Percentiles rank a stretch among this genome's conserved stretches.
Conservation (phyloP, 2,113 vertebrate genomes). For the Xenopus tropicalis region DNA sequence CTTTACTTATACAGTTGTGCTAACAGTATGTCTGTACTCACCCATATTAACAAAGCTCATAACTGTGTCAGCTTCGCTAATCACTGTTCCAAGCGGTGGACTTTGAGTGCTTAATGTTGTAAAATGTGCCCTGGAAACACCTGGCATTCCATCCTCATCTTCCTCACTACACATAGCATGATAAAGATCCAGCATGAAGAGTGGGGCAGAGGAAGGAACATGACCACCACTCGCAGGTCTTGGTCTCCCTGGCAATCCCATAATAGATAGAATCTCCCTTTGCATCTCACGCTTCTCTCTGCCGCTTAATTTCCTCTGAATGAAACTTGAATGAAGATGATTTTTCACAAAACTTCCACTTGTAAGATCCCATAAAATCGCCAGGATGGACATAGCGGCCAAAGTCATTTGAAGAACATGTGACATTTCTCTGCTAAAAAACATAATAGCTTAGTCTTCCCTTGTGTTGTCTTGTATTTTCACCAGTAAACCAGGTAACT, state of each 20-base stretch:
- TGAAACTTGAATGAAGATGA: constrained; percentile 70
- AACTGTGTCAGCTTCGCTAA: constrained; percentile 85
- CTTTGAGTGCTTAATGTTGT: constrained; percentile 75
- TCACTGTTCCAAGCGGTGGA: constrained; percentile 68
- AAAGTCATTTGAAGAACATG: constrained; percentile 29
- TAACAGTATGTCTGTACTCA: constrained; percentile 60
- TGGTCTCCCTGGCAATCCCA: constrained; percentile 77
- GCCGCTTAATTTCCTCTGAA: constrained; percentile 69
- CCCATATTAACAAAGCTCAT: constrained; percentile 96
- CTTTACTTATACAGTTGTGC: no score
- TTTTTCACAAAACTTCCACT: constrained; percentile 64
- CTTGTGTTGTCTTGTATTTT: background rate
- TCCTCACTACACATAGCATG: constrained; percentile 77
- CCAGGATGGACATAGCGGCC: constrained; percentile 42
- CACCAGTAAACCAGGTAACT: background rate
- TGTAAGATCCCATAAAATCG: constrained; percentile 52
- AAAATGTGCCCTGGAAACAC: constrained; percentile 58
- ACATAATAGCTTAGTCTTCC: background rate
- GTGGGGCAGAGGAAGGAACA: constrained; percentile 81
- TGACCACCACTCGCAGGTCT: constrained; percentile 67
- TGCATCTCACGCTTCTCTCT: constrained; percentile 88
- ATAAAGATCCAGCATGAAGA: constrained; percentile 94
- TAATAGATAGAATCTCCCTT: constrained; percentile 83
- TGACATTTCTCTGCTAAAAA: constrained; percentile 9
- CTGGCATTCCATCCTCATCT: constrained; percentile 38